Conservation (phyloP, 2,797 vertebrate species). For the Microtus obscurus region DNA sequence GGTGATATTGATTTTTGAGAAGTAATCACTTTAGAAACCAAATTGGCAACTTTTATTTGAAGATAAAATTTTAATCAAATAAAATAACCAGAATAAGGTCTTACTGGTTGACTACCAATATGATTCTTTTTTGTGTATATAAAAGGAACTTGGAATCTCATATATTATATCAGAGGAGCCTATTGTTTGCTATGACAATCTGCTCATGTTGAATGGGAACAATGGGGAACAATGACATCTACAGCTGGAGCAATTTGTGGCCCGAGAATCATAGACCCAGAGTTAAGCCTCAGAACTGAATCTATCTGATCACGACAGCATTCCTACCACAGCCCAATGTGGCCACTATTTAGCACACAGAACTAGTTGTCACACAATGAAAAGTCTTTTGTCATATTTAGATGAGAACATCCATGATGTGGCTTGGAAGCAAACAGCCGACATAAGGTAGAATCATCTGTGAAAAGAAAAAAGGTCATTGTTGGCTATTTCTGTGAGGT, state of each 20-base stretch:
- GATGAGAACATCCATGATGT: slow-evolving; percentile 46
- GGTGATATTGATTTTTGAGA: neutral
- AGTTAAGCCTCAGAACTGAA: neutral
- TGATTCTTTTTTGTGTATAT: neutral
- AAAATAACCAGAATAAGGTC: neutral
- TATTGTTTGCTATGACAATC: neutral
- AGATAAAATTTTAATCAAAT: slow-evolving; percentile 4
- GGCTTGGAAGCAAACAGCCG: slow-evolving; percentile 85
- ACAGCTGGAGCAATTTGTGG: neutral
- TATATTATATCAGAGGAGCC: neutral
- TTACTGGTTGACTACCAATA: neutral
- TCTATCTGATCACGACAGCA: neutral
- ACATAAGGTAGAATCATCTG: slow-evolving; percentile 86
- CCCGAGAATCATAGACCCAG: neutral
- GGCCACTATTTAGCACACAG: slow-evolving; percentile 68
- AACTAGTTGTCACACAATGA: slow-evolving; percentile 82
- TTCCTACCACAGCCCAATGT: neutral
- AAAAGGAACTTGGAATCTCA: neutral
- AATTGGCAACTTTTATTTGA: neutral
- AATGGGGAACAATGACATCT: neutral
- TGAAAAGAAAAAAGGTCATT: slow-evolving; percentile 82
- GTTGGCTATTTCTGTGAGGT: slow-evolving; percentile 84
- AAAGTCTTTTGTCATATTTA: slow-evolving; percentile 80
- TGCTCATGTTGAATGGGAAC: neutral
- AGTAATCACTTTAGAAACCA: neutral